These are phyloP conservation scores for Lepetodrilus schrolli DNA, from an alignment of 2,888 invertebrate species.

Conservation along the genomic window DNA sequence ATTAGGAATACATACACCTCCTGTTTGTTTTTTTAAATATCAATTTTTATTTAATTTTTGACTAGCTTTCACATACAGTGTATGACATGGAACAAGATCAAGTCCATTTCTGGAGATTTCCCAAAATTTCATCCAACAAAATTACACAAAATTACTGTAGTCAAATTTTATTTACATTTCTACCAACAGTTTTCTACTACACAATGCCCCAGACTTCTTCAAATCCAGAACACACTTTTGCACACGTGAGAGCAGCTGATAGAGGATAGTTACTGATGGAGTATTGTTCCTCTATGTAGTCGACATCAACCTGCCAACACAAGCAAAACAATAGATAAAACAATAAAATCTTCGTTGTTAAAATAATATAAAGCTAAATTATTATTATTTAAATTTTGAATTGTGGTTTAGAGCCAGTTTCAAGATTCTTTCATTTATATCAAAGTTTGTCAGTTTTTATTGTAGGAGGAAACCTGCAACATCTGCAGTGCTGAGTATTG, in stretches of 20 bases:
- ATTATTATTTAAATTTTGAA: no score
- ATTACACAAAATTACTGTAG: not conserved
- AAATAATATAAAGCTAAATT: no score
- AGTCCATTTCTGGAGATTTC: no score
- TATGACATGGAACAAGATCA: no score
- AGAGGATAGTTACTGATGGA: constrained; percentile 97
- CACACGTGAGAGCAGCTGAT: constrained; percentile 96
- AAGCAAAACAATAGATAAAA: no score
- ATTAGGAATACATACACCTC: not conserved
- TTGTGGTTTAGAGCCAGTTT: no score
- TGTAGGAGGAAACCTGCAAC: no score
- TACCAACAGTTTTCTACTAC: constrained; percentile 34
- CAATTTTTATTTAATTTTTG: not conserved
- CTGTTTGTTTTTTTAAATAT: not conserved
- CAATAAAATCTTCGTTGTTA: no score
- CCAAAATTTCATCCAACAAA: not conserved
- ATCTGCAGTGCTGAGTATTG: no score
- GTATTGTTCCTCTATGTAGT: constrained; percentile 92
- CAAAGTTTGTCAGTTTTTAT: no score
- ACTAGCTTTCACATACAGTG: no score
- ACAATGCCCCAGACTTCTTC: constrained; percentile 88
- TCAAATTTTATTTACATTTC: constrained; percentile 10
- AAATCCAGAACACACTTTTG: constrained; percentile 94
- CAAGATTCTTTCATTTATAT: no score
- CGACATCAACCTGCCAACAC: constrained; percentile 81